Evolutionary conservation across 2,113 vertebrate species (phyloP).

Genomic region (Eurystomus gularis): DNA sequence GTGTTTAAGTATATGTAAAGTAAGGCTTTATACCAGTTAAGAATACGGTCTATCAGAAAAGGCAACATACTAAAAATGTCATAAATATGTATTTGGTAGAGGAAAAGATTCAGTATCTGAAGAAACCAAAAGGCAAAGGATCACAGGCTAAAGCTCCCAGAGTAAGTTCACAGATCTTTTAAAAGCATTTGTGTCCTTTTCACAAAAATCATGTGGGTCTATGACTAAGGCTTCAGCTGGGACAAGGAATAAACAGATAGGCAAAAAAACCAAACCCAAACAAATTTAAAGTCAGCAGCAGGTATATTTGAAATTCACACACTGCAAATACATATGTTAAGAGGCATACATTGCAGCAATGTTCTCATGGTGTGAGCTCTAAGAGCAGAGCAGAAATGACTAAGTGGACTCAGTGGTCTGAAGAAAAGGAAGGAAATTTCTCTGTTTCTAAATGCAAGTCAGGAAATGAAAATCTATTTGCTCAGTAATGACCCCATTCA

Average conservation of each 20-base stretch:
- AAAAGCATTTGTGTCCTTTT: not conserved
- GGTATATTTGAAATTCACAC: not conserved
- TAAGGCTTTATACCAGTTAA: not conserved
- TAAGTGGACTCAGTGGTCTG: not conserved
- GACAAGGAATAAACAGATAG: not conserved
- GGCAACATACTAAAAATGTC: not conserved
- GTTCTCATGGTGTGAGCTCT: not conserved
- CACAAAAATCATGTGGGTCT: not conserved
- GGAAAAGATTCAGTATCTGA: not conserved
- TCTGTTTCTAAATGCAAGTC: not conserved
- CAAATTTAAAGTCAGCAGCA: not conserved
- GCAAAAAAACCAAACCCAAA: not conserved
- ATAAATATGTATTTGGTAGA: rapidly evolving
- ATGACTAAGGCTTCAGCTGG: not conserved
- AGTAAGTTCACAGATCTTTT: not conserved
- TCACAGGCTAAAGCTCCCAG: not conserved
- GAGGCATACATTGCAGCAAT: not conserved
- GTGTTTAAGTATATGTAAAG: not conserved
- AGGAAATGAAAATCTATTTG: not conserved
- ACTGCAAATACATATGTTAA: not conserved
- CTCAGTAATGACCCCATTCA: not conserved
- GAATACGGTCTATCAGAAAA: not conserved
- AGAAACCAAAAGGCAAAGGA: not conserved
- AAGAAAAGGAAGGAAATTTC: not conserved
- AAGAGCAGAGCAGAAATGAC: not conserved